Conservation (phyloP, 2,888 invertebrate genomes). For the Holacanthella duospinosa region DNA sequence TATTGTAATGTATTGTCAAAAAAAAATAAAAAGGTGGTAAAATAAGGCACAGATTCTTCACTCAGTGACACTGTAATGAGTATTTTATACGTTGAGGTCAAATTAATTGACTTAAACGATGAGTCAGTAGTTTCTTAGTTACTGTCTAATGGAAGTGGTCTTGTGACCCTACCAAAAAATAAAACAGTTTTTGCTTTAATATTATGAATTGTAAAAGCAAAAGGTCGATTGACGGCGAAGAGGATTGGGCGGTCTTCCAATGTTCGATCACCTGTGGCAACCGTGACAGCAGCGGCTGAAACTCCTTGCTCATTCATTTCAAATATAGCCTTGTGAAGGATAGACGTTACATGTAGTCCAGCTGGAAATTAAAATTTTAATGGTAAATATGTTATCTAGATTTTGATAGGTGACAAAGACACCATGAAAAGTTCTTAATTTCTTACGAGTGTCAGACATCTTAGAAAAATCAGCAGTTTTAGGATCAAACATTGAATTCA, state of each 20-base stretch:
- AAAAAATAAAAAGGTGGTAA: no score
- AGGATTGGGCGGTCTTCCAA: conserved; percentile 30
- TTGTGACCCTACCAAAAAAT: conserved; percentile 59
- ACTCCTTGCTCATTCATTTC: conserved; percentile 42
- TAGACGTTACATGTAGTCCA: conserved; percentile 32
- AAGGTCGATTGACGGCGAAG: conserved; percentile 57
- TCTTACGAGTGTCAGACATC: conserved; percentile 44
- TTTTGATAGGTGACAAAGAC: no score
- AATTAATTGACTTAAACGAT: no score
- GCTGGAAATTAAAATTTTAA: conserved; percentile 12
- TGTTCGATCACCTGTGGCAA: conserved; percentile 47
- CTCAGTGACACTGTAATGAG: no score
- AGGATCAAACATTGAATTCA: conserved; percentile 51
- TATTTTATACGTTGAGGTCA: no score
- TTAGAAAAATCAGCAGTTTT: conserved; percentile 56
- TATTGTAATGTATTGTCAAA: no score
- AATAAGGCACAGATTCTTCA: no score
- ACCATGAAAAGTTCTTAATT: background rate
- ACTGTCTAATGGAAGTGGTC: conserved; percentile 43
- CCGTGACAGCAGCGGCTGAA: conserved; percentile 60
- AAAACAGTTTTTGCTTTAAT: conserved; percentile 54
- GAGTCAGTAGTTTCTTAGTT: no score
- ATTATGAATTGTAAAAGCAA: conserved; percentile 62
- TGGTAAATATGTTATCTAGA: background rate
- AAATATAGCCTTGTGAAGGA: conserved; percentile 42